Conservation (phyloP, 2,888 invertebrate species). For the Megastigmus dorsalis region DNA sequence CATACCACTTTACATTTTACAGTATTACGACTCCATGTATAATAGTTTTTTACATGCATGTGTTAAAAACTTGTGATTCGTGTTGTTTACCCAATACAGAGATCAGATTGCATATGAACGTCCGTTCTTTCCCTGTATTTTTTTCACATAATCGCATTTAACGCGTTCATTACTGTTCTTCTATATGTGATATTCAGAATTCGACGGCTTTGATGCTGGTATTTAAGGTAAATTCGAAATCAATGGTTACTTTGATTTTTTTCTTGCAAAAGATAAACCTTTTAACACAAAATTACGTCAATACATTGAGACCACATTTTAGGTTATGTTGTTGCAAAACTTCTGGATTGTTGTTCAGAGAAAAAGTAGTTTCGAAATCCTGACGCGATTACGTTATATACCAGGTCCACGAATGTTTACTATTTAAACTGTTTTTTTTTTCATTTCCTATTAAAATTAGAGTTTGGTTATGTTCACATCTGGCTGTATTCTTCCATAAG, state of each 20-base stretch:
- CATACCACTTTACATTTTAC: no score
- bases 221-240: conserved; percentile 22
- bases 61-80: no score
- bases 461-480: conserved; percentile 25
- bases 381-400: background rate
- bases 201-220: conserved; percentile 36
- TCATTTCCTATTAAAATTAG: background rate
- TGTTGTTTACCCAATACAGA: no score
- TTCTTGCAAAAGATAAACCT: background rate
- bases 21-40: no score
- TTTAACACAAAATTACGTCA: background rate
- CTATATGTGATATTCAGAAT: background rate
- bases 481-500: background rate
- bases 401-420: background rate
- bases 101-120: no score
- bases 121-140: conserved; percentile 27
- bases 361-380: conserved; percentile 22
- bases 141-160: conserved; percentile 33
- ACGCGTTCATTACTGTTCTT: conserved; percentile 8
- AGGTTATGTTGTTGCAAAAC: conserved; percentile 45
- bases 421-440: background rate
- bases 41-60: no score
- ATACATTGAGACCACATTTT: background rate
- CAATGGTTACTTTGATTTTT: background rate
- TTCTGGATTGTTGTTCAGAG: background rate